phyloP scores from a whole-genome alignment of 2,797 vertebrate species.

The Buceros bicornis region DNA sequence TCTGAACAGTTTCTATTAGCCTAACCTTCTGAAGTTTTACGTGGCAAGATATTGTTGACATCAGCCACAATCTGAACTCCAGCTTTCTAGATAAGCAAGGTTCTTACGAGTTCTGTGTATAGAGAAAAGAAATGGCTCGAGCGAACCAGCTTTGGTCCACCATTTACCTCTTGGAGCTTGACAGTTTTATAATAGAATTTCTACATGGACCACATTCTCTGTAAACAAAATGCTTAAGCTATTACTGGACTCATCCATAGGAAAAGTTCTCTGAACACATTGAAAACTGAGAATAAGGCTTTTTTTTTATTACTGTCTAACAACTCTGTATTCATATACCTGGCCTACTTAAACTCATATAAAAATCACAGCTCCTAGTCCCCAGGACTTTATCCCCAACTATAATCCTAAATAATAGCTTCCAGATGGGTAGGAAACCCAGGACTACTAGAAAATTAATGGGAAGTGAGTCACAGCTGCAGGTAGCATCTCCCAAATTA shows the following conservation, averaged over 20 bases:
- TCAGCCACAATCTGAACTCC: neutral
- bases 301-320: neutral
- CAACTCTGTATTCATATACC: neutral
- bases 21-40: neutral
- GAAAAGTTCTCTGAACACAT: neutral
- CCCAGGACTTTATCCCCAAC: neutral
- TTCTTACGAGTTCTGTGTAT: neutral
- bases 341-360: neutral
- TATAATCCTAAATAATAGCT: slow-evolving; percentile 9
- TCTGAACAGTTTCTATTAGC: neutral
- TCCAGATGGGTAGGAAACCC: slow-evolving; percentile 6
- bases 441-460: slow-evolving; percentile 26
- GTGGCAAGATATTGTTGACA: neutral
- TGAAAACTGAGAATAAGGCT: neutral
- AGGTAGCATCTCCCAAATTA: slow-evolving; percentile 37
- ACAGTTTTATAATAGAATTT: neutral
- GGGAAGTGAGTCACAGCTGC: slow-evolving; percentile 31
- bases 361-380: neutral
- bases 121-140: neutral
- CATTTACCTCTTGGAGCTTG: neutral
- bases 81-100: neutral
- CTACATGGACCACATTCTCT: neutral
- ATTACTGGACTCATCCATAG: neutral
- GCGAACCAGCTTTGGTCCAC: neutral
- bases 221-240: neutral